Conservation (phyloP, 2,113 vertebrate species). For the Spermophilus dauricus region DNA sequence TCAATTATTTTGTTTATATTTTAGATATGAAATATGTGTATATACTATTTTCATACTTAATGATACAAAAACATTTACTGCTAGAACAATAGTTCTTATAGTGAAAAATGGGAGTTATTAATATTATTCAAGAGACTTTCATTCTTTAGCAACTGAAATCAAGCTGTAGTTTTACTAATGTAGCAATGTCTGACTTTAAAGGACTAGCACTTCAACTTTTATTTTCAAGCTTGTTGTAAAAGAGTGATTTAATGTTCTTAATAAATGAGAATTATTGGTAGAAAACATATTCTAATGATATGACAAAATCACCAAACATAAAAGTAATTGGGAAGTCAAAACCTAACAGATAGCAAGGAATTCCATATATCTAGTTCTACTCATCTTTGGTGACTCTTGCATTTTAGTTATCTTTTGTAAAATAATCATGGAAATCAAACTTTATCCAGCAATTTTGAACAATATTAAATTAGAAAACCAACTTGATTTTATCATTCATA, state of each 20-base stretch:
- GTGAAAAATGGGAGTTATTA: background rate
- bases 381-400: slow-evolving; percentile 64
- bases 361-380: slow-evolving; percentile 41
- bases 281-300: slow-evolving; percentile 72
- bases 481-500: background rate
- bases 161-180: background rate
- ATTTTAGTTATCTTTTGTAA: slow-evolving; percentile 63
- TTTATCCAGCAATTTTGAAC: slow-evolving; percentile 14
- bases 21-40: too few relatives aligned
- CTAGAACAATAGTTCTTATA: background rate
- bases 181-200: background rate
- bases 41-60: background rate
- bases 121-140: background rate
- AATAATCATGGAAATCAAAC: slow-evolving; percentile 63
- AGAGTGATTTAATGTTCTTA: slow-evolving; percentile 31
- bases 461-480: background rate
- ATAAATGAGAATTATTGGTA: slow-evolving; percentile 53
- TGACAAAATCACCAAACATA: slow-evolving; percentile 74
- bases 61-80: background rate
- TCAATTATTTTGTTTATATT: background rate
- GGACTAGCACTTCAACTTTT: background rate
- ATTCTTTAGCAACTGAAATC: slow-evolving; percentile 39
- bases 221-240: slow-evolving; percentile 6
- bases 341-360: slow-evolving; percentile 58
- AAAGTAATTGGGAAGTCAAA: slow-evolving; percentile 46